Evolutionary conservation across 2,888 invertebrate genomes (phyloP), one percentile per base, ranked within the genome.

Genomic region (Frankliniella intonsa): DNA sequence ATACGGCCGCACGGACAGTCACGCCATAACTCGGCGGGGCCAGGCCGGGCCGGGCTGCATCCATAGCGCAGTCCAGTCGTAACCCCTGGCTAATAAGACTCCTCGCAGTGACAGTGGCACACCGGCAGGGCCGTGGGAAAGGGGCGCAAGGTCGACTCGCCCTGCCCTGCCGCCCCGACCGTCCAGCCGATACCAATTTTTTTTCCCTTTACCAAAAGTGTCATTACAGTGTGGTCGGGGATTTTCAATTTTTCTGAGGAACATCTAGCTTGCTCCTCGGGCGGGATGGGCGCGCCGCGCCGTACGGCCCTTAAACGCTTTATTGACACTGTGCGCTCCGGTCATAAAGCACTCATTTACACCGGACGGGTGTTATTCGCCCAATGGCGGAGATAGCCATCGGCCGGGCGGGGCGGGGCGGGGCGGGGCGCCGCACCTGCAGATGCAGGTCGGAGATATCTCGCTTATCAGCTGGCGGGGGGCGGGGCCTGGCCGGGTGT

Each of bases 311-410:
- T 38, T 38, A 38, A 38, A 19, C 38, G 38, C 22, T 25, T 22
- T 25, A n/a, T 76, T 76, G 69, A 22, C n/a, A 22, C 69, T 38
- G 38, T 2, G 38, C 38, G 38, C 38, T 38, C 38, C 38, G 38
- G 38, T 76, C 69, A 76, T 76, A 25, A 76, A 76, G 69, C 69
- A 76, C 69, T 76, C 69, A 76, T 76, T 76, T 76, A 76, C 69
- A 76, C 11, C 69, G 69, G 25, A 62, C 62, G 62, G 19, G 55
- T 12, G 55, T 12, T 62, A 62, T 62, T 19, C 62, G 62, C 62
- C 17, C 62, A 55, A 55, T 19, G 10, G 19, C 7, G 62, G 62
- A 62, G 62, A 62, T 62, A 62, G 69, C 69, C 10, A 76, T 25
- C 69, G 9, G 69, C 25, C 11, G 22, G 25, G 25, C n/a, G 69